These are phyloP conservation scores for Theretra japonica DNA, from an alignment of 2,888 invertebrate species.

Conservation along the genomic window DNA sequence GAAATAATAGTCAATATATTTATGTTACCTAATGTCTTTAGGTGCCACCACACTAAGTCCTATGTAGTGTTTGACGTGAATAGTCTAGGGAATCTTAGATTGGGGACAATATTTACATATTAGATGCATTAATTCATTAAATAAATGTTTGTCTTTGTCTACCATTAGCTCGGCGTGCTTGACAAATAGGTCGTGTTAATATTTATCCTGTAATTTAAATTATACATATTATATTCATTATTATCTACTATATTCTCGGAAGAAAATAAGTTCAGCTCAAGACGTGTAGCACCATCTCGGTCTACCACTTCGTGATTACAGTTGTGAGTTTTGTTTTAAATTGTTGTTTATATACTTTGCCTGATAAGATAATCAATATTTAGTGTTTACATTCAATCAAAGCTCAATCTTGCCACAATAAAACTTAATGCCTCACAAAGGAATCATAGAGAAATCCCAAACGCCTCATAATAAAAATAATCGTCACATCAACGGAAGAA, in stretches of 20 bases:
- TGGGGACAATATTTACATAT: constrained; percentile 25
- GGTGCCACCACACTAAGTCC: neutral
- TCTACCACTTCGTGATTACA: no score
- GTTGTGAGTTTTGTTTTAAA: no score
- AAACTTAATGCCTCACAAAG: neutral
- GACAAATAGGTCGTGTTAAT: neutral
- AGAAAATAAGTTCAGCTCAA: no score
- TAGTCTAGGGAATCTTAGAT: constrained; percentile 1
- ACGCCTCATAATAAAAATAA: neutral
- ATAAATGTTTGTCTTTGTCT: constrained; percentile 30
- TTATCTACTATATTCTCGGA: no score
- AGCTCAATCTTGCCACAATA: neutral
- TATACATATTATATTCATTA: no score
- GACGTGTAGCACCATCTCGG: no score
- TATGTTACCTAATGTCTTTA: no score
- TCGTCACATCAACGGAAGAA: neutral
- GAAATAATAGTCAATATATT: no score
- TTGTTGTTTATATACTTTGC: no score
- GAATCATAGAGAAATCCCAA: neutral
- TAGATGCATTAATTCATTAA: constrained; percentile 21
- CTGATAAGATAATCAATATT: no score
- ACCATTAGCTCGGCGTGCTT: constrained; percentile 10
- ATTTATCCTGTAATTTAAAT: neutral
- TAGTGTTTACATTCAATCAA: neutral
- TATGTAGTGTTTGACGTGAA: neutral